These are phyloP conservation scores for Cyanoliseus patagonus DNA, from an alignment of 2,113 vertebrate species.

Conservation along the genomic window DNA sequence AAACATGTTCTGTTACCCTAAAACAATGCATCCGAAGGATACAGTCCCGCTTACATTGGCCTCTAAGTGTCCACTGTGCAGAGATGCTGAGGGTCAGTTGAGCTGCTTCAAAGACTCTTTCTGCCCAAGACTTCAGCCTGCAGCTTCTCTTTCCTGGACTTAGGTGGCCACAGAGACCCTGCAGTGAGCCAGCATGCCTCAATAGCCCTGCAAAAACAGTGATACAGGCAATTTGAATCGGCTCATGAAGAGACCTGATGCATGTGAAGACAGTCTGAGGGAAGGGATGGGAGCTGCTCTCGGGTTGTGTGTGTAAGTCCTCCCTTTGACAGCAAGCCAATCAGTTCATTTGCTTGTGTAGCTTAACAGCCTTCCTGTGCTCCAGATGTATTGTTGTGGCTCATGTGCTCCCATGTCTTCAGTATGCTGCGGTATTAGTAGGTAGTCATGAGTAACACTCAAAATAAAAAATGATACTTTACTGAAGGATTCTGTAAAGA, in stretches of 20 bases:
- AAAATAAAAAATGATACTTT: neutral
- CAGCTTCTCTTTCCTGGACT: neutral
- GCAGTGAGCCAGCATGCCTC: neutral
- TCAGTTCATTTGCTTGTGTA: neutral
- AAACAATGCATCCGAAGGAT: neutral
- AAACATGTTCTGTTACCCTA: neutral
- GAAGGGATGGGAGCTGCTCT: neutral
- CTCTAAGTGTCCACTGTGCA: too few species aligned
- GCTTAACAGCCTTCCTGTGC: neutral
- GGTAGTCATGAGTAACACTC: neutral
- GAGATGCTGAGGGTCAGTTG: neutral
- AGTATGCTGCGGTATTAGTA: neutral
- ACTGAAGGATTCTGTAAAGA: neutral
- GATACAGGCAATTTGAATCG: neutral
- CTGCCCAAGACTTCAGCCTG: neutral
- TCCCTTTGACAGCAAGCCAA: neutral
- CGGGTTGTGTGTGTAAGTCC: too few species aligned
- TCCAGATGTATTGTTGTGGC: accelerated
- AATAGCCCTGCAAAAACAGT: neutral
- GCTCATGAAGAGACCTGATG: neutral
- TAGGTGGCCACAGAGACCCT: too few species aligned
- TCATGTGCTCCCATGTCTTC: accelerated
- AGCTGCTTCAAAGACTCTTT: neutral
- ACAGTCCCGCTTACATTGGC: accelerated
- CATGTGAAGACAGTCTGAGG: accelerated